Evolutionary conservation across 1,140 invertebrate genomes (phyloP).

Genomic region (Sinella curviseta): DNA sequence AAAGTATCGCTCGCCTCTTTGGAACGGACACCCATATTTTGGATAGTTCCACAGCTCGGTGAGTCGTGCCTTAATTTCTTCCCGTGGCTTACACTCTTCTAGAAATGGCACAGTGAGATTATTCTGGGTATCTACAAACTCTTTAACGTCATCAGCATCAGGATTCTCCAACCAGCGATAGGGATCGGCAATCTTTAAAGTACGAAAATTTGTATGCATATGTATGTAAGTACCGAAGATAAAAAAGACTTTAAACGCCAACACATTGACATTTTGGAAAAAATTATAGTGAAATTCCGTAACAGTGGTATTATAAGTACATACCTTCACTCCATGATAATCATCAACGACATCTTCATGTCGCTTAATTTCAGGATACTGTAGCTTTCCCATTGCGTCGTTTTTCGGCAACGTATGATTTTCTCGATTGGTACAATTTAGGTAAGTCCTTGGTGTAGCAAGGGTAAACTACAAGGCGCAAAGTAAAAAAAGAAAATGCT

Average conservation of each 20-base stretch:
- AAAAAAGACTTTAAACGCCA: conserved; percentile 17
- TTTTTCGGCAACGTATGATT: neutral
- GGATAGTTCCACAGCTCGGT: conserved; percentile 95
- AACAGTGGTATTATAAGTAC: too few relatives aligned
- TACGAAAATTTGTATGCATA: neutral
- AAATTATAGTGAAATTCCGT: neutral
- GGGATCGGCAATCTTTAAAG: conserved; percentile 77
- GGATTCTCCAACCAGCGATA: conserved; percentile 98
- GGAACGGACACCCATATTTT: conserved; percentile 85
- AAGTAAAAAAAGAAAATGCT: too few relatives aligned
- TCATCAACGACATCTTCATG: conserved; percentile 76
- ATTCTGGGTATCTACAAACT: conserved; percentile 91
- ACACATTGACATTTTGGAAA: neutral
- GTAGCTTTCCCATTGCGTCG: conserved; percentile 35
- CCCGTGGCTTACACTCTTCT: conserved; percentile 70
- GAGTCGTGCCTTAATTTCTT: conserved; percentile 72
- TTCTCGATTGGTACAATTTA: too few relatives aligned
- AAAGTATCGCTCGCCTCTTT: conserved; percentile 83
- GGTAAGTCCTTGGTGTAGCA: too few relatives aligned
- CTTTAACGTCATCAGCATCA: conserved; percentile 84
- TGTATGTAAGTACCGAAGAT: too few relatives aligned
- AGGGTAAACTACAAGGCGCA: too few relatives aligned
- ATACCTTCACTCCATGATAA: conserved; percentile 79
- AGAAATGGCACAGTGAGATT: conserved; percentile 83
- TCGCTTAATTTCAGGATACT: conserved; percentile 74